These are phyloP conservation scores for Pollenia labialis DNA, from an alignment of 2,888 invertebrate species.

Conservation along the genomic window DNA sequence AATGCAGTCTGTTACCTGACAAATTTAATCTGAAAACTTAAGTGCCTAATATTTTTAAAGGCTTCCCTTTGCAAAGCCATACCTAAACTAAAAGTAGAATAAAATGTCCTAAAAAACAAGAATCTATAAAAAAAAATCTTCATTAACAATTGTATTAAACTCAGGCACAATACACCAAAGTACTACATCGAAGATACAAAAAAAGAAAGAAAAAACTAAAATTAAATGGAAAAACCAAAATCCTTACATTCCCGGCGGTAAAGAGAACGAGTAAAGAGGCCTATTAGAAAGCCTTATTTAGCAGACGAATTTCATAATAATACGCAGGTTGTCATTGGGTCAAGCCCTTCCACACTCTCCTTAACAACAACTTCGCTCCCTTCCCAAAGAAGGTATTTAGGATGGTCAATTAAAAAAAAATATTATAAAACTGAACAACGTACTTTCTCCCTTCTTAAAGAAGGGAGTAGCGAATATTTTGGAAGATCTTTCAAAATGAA, in stretches of 20 bases:
- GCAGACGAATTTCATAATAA: no score
- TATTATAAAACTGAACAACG: no score
- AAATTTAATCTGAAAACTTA: conserved; percentile 43
- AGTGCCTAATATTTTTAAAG: conserved; percentile 2
- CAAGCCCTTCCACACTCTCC: no score
- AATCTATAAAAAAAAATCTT: conserved; percentile 14
- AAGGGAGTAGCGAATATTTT: neutral
- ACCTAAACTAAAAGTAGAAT: conserved; percentile 17
- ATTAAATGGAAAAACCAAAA: conserved; percentile 19
- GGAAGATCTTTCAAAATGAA: neutral
- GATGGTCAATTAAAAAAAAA: no score
- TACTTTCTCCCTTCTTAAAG: no score
- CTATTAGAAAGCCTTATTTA: no score
- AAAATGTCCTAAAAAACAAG: conserved; percentile 34
- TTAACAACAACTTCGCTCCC: no score
- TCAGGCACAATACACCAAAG: conserved; percentile 1
- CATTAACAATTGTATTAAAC: conserved; percentile 28
- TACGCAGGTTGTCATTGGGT: no score
- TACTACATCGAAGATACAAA: neutral
- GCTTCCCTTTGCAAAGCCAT: neutral
- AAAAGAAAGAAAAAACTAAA: conserved; percentile 29
- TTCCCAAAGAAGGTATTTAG: no score
- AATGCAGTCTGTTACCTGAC: neutral
- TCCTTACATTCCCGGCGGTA: neutral
- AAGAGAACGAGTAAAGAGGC: no score